phyloP scores from a whole-genome alignment of 1,140 invertebrate genomes.

The Eriosoma lanigerum region DNA sequence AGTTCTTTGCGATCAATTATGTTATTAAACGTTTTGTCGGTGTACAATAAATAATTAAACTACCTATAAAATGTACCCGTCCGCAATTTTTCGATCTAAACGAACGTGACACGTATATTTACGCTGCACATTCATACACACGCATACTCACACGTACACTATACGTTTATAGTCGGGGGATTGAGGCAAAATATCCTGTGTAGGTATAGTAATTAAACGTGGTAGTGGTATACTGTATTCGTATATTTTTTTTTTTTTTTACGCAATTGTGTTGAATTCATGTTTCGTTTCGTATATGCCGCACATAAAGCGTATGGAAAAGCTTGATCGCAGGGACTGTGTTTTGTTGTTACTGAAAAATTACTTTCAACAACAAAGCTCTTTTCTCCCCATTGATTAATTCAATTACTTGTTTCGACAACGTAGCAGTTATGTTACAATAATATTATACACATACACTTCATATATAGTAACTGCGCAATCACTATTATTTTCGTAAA shows the following conservation, averaged over 20 bases:
- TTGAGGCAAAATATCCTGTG: no score
- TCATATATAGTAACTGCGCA: no score
- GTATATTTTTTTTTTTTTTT: no score
- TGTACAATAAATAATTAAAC: no score
- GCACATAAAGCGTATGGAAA: not conserved
- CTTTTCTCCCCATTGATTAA: slow-evolving; percentile 34
- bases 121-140: not conserved
- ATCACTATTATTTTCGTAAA: not conserved
- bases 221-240: not conserved
- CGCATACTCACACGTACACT: no score
- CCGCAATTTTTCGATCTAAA: not conserved
- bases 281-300: not conserved
- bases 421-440: slow-evolving; percentile 19
- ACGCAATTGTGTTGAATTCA: not conserved
- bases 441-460: no score
- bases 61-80: not conserved
- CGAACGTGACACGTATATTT: not conserved
- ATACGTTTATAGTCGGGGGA: no score
- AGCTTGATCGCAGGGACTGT: not conserved
- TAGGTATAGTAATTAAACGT: not conserved
- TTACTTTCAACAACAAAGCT: slow-evolving; percentile 19
- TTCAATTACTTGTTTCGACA: slow-evolving; percentile 38
- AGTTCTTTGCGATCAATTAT: no score
- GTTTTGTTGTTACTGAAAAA: slow-evolving; percentile 12
- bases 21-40: no score